phyloP scores from a whole-genome alignment of 2,113 vertebrate genomes.

The Eurystomus gularis region DNA sequence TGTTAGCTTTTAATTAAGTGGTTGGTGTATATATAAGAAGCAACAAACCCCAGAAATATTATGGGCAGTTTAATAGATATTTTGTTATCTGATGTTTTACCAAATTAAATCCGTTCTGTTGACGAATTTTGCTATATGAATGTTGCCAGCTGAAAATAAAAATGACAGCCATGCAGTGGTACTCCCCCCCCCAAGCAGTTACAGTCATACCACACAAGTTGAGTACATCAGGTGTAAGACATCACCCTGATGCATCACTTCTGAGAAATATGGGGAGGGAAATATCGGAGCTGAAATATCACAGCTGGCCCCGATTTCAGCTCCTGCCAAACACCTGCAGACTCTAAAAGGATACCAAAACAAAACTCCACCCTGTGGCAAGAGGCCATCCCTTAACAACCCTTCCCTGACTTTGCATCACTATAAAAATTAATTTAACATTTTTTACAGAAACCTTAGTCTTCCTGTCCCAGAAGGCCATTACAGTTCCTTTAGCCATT shows the following conservation, averaged over 20 bases:
- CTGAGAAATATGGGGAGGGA: slow-evolving; percentile 80
- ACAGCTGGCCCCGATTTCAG: slow-evolving; percentile 79
- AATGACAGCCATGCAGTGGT: neutral
- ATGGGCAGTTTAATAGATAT: neutral
- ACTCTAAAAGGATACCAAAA: slow-evolving; percentile 83
- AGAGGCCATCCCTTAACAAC: slow-evolving; percentile 76
- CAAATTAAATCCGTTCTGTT: neutral
- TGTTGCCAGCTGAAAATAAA: slow-evolving; percentile 7
- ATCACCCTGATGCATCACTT: slow-evolving; percentile 77
- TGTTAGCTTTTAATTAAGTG: neutral
- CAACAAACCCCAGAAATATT: neutral
- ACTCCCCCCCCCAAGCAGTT: neutral
- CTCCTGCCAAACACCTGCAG: slow-evolving; percentile 85
- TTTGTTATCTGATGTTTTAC: neutral
- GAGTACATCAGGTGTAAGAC: slow-evolving; percentile 80
- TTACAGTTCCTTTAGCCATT: slow-evolving; percentile 67
- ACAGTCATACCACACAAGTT: slow-evolving; percentile 79
- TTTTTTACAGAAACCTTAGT: slow-evolving; percentile 75
- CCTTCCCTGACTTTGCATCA: slow-evolving; percentile 77
- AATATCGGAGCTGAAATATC: slow-evolving; percentile 78
- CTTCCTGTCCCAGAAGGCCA: slow-evolving; percentile 75
- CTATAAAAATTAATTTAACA: slow-evolving; percentile 79
- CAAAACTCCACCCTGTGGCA: slow-evolving; percentile 82
- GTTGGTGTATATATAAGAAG: neutral
- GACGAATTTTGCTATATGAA: neutral